Conservation (phyloP, 2,888 invertebrate species). For the Lasius platythorax region DNA sequence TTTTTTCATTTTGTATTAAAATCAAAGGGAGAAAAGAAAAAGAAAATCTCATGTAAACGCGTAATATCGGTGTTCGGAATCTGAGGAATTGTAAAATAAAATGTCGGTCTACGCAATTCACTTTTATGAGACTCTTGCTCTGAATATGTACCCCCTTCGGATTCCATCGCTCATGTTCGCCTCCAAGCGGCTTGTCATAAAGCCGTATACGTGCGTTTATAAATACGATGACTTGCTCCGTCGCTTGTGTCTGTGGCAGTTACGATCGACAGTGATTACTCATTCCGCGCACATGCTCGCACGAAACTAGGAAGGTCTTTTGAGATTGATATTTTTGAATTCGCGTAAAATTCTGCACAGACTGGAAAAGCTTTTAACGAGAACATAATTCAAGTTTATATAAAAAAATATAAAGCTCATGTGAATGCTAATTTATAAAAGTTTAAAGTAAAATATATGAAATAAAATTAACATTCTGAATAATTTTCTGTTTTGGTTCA, state of each 20-base stretch:
- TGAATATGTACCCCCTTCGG: background rate
- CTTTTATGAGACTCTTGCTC: constrained; percentile 1
- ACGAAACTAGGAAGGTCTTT: background rate
- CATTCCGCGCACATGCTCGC: background rate
- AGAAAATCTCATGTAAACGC: constrained; percentile 2
- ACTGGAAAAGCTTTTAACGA: background rate
- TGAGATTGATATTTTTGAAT: constrained; percentile 7
- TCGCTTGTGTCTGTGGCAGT: constrained; percentile 14
- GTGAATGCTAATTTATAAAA: constrained; percentile 4
- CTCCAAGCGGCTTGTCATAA: constrained; percentile 14
- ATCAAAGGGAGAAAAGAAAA: background rate
- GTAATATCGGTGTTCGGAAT: constrained; percentile 17
- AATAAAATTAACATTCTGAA: background rate
- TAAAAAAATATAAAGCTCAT: background rate
- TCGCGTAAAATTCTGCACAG: background rate
- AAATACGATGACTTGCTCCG: constrained; percentile 1
- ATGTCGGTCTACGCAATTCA: background rate
- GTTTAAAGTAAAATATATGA: background rate
- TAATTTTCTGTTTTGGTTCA: background rate
- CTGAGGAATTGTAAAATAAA: constrained; percentile 18
- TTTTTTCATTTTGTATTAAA: background rate
- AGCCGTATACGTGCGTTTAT: background rate
- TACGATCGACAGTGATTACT: constrained; percentile 25
- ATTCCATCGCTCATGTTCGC: background rate
- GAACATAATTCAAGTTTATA: background rate